Conservation (phyloP, 2,113 vertebrate species). For the Myocastor coypus region DNA sequence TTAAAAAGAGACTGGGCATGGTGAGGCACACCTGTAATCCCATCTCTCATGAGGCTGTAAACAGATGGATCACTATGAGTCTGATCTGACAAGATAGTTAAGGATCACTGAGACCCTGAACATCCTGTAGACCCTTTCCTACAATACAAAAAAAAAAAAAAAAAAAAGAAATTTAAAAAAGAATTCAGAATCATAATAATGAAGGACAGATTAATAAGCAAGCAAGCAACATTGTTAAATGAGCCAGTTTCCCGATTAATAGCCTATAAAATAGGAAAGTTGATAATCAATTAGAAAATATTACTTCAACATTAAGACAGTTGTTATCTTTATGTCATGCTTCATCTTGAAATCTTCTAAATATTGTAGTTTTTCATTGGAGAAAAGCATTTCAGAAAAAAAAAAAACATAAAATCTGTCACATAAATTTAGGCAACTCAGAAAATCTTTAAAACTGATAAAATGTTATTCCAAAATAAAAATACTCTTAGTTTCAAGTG, state of each 20-base stretch:
- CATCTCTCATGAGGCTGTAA: too few relatives aligned
- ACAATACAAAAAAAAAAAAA: too few relatives aligned
- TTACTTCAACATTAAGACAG: background rate
- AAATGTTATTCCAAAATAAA: constrained; percentile 42
- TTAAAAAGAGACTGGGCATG: too few relatives aligned
- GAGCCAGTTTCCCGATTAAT: background rate
- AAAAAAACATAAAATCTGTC: background rate
- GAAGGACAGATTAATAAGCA: background rate
- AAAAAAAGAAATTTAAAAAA: background rate
- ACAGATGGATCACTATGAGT: too few relatives aligned
- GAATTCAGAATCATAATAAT: constrained; percentile 14
- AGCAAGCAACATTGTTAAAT: background rate
- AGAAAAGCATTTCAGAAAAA: background rate
- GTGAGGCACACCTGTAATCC: too few relatives aligned
- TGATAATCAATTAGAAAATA: background rate
- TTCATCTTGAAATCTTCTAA: constrained; percentile 19
- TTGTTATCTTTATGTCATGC: background rate
- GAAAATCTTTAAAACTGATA: constrained; percentile 18
- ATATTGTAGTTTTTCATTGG: constrained; percentile 3
- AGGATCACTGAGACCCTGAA: too few relatives aligned
- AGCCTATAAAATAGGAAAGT: constrained; percentile 26
- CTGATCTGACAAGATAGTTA: too few relatives aligned
- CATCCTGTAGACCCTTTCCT: too few relatives aligned
- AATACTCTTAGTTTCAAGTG: constrained; percentile 5
- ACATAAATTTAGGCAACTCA: constrained; percentile 3